These are phyloP conservation scores for Drosophila prostipennis DNA, from an alignment of 2,888 invertebrate genomes.

Conservation along the genomic window DNA sequence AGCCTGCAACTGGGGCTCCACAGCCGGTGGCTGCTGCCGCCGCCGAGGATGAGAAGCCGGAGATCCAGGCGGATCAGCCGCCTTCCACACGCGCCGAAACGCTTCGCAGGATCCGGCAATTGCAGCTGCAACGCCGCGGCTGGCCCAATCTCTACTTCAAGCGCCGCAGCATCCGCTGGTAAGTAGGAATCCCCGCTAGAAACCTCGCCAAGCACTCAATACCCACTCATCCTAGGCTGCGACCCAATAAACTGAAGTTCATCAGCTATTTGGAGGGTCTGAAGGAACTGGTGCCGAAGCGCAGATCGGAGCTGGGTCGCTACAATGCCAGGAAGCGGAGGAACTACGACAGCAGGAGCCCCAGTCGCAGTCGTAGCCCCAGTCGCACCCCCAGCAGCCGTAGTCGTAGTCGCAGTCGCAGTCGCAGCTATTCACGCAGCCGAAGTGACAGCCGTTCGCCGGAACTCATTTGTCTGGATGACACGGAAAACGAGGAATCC, in stretches of 20 bases:
- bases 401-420: slow-evolving; percentile 7
- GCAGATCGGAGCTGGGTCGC: neutral
- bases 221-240: neutral
- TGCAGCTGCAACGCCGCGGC: slow-evolving; percentile 22
- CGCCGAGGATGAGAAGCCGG: neutral
- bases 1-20: neutral
- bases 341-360: neutral
- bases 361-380: slow-evolving; percentile 11
- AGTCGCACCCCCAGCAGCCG: slow-evolving; percentile 18
- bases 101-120: slow-evolving; percentile 31
- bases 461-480: slow-evolving; percentile 66
- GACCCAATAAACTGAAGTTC: neutral
- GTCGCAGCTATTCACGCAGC: neutral
- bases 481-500: slow-evolving; percentile 69
- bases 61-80: neutral
- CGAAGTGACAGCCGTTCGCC: slow-evolving; percentile 45
- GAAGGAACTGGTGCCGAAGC: slow-evolving; percentile 18
- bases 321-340: neutral
- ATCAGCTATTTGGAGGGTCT: slow-evolving; percentile 30
- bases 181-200: neutral
- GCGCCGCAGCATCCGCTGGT: slow-evolving; percentile 63
- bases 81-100: slow-evolving; percentile 32
- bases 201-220: neutral
- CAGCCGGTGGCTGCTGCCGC: neutral
- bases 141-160: slow-evolving; percentile 45